Conservation (phyloP, 2,113 vertebrate species). For the Ibidorhyncha struthersii region DNA sequence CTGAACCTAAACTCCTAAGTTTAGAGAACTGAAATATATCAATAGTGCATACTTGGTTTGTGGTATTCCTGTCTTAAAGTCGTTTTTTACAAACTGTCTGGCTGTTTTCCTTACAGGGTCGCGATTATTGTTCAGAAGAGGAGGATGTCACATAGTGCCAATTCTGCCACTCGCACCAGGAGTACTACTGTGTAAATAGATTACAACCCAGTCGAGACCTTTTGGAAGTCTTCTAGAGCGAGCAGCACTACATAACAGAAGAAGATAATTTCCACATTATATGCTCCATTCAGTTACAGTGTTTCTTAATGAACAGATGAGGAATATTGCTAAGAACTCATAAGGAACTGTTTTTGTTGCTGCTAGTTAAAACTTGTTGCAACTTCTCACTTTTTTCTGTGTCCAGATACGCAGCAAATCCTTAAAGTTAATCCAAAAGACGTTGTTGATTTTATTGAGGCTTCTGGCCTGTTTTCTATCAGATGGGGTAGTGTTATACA, state of each 20-base stretch:
- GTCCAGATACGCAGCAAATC: slow-evolving; percentile 76
- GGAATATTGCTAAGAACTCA: slow-evolving; percentile 76
- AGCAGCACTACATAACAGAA: slow-evolving; percentile 71
- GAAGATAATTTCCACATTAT: slow-evolving; percentile 75
- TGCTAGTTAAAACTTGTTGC: slow-evolving; percentile 80
- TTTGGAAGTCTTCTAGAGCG: slow-evolving; percentile 69
- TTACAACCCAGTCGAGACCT: slow-evolving; percentile 74
- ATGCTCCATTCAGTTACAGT: slow-evolving; percentile 79
- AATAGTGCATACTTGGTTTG: accelerated
- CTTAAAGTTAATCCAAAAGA: slow-evolving; percentile 73
- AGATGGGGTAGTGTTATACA: slow-evolving; percentile 66
- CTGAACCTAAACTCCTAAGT: neutral
- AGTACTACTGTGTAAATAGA: slow-evolving; percentile 83
- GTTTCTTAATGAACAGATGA: slow-evolving; percentile 78
- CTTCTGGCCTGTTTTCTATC: slow-evolving; percentile 73
- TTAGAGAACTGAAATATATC: neutral
- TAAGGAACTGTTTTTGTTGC: slow-evolving; percentile 77
- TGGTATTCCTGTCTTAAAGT: neutral
- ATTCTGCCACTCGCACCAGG: slow-evolving; percentile 40
- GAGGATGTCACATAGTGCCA: slow-evolving; percentile 94
- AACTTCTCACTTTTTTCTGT: slow-evolving; percentile 76
- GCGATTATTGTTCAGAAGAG: slow-evolving; percentile 96
- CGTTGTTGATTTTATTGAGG: slow-evolving; percentile 65
- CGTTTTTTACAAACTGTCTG: neutral
- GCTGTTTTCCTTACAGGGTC: slow-evolving; percentile 78